phyloP scores from a whole-genome alignment of 2,797 vertebrate genomes.

The Helarctos malayanus region DNA sequence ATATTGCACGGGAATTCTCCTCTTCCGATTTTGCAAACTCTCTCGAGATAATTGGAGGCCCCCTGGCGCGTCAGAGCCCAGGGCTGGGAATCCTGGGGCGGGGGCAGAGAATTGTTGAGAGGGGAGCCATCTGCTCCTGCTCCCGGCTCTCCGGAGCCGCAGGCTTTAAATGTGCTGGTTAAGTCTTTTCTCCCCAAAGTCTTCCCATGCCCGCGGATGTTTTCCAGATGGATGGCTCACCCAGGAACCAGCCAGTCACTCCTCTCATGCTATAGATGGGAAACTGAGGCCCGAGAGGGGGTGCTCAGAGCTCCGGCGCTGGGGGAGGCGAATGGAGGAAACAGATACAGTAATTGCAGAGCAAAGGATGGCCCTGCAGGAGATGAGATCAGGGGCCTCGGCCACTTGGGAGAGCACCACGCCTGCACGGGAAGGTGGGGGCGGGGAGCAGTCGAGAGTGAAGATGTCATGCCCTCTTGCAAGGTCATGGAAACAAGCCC shows the following conservation, averaged over 20 bases:
- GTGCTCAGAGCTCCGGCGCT: accelerated
- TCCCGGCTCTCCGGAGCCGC: neutral
- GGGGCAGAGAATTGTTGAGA: neutral
- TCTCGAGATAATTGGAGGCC: neutral
- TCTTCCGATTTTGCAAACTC: neutral
- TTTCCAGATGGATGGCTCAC: neutral
- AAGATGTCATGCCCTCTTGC: neutral
- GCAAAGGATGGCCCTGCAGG: neutral
- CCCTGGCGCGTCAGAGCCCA: neutral
- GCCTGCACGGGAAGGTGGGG: accelerated
- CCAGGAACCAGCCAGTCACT: neutral
- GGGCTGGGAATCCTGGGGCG: neutral
- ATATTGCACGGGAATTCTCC: neutral
- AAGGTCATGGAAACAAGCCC: neutral
- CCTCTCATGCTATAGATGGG: neutral
- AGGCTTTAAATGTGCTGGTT: neutral
- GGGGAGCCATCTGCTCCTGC: neutral
- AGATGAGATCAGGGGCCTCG: neutral
- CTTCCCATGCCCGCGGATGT: neutral
- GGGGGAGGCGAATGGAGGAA: neutral
- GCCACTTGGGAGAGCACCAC: neutral
- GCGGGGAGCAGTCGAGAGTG: neutral
- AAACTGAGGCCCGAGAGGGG: neutral
- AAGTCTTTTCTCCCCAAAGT: neutral
- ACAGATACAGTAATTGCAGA: neutral